Percentiles rank a stretch among this genome's conserved stretches.
Conservation (phyloP, 2,888 invertebrate genomes). For the Marronus borbonicus region DNA sequence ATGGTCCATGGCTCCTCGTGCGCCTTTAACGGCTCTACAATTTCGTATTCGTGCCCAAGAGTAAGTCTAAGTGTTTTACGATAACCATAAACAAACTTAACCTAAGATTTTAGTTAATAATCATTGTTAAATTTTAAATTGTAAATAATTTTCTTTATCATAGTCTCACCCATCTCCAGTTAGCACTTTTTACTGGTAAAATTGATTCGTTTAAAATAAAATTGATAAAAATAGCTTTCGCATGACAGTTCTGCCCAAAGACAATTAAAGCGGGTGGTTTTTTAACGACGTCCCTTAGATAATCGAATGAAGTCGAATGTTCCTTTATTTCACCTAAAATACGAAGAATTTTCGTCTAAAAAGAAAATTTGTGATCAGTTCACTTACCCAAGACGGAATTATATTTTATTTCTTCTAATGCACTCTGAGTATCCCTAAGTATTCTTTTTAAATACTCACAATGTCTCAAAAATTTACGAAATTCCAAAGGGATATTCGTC, state of each 20-base stretch:
- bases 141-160: conserved; percentile 56
- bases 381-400: conserved; percentile 61
- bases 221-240: conserved; percentile 82
- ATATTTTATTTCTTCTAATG: conserved; percentile 67
- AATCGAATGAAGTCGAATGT: conserved; percentile 63
- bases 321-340: conserved; percentile 66
- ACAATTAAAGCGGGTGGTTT: conserved; percentile 79
- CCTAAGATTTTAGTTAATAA: conserved; percentile 63
- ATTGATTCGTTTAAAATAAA: conserved; percentile 78
- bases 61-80: conserved; percentile 76
- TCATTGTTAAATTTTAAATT: too few relatives aligned
- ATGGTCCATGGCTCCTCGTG: conserved; percentile 80
- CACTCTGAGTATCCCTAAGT: conserved; percentile 65
- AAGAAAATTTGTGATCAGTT: conserved; percentile 20
- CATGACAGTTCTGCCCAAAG: conserved; percentile 80
- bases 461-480: conserved; percentile 66
- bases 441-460: conserved; percentile 66
- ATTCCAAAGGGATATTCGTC: conserved; percentile 59
- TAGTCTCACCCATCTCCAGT: conserved; percentile 78
- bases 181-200: conserved; percentile 76
- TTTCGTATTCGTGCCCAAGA: conserved; percentile 79
- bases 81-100: conserved; percentile 75
- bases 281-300: conserved; percentile 63
- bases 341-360: conserved; percentile 5
- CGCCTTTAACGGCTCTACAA: conserved; percentile 81